Evolutionary conservation across 1,140 invertebrate species (phyloP).

Genomic region (Caenorhabditis remanei): DNA sequence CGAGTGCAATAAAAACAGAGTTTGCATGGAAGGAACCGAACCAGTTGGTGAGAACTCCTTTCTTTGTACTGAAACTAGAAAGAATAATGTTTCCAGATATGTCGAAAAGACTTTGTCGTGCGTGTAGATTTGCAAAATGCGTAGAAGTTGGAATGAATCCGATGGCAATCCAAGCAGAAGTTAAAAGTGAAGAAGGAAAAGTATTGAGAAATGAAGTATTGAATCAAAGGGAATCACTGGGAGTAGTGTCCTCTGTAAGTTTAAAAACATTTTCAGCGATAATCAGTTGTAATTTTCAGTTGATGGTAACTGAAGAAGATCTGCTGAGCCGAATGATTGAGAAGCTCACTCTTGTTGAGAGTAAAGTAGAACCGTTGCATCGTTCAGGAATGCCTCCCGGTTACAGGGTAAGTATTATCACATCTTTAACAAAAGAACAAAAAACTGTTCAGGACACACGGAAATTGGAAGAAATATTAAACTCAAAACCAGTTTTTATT

Average conservation of each 20-base stretch:
- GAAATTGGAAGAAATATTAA: slow-evolving; percentile 24
- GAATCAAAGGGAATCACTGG: slow-evolving; percentile 27
- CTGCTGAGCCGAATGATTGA: slow-evolving; percentile 23
- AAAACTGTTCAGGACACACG: background rate
- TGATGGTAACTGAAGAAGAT: slow-evolving; percentile 25
- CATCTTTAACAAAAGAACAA: background rate
- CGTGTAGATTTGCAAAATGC: slow-evolving; percentile 38
- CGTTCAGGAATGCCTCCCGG: slow-evolving; percentile 20
- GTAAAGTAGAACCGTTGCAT: slow-evolving; percentile 32
- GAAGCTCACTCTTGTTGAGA: slow-evolving; percentile 23
- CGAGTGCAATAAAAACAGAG: background rate
- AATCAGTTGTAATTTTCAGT: background rate
- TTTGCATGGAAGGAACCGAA: slow-evolving; percentile 26
- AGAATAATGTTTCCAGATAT: background rate
- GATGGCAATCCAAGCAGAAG: slow-evolving; percentile 36
- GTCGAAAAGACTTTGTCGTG: slow-evolving; percentile 31
- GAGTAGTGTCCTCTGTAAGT: slow-evolving; percentile 41
- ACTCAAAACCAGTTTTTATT: slow-evolving; percentile 32
- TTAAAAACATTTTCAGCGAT: background rate
- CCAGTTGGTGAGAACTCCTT: slow-evolving; percentile 15
- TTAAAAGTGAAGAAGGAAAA: slow-evolving; percentile 34
- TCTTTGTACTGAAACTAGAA: background rate
- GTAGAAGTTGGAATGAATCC: slow-evolving; percentile 51
- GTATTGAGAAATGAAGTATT: slow-evolving; percentile 19
- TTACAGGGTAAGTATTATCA: background rate